These are phyloP conservation scores for Thamnaconus septentrionalis DNA, from an alignment of 2,113 vertebrate genomes.

Conservation along the genomic window DNA sequence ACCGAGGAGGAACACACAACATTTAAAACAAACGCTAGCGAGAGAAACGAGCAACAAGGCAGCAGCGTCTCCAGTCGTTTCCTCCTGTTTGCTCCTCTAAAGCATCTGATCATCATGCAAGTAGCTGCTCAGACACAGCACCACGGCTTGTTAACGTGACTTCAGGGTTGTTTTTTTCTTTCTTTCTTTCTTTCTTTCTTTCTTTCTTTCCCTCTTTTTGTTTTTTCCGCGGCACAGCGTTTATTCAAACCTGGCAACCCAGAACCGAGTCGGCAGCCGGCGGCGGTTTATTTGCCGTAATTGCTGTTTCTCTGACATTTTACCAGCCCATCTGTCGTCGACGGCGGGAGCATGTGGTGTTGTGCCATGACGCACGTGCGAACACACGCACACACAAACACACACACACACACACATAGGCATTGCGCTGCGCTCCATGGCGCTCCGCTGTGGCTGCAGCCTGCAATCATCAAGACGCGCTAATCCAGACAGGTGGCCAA, in stretches of 20 bases:
- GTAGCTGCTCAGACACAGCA: too few relatives aligned
- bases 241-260: conserved; percentile 36
- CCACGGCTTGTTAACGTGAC: too few relatives aligned
- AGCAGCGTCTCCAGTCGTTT: too few relatives aligned
- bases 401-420: conserved; percentile 10
- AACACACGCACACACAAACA: conserved; percentile 5
- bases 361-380: conserved; percentile 21
- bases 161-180: too few relatives aligned
- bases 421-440: background rate
- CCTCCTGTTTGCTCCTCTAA: too few relatives aligned
- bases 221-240: too few relatives aligned
- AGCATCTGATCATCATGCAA: too few relatives aligned
- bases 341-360: conserved; percentile 49
- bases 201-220: too few relatives aligned
- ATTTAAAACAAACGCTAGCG: too few relatives aligned
- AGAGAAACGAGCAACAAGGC: too few relatives aligned
- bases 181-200: too few relatives aligned
- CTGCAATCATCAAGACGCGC: conserved; percentile 3
- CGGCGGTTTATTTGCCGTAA: conserved; percentile 50
- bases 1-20: too few relatives aligned
- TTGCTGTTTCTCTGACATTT: conserved; percentile 58
- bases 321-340: conserved; percentile 60
- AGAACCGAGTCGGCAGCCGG: conserved; percentile 30
- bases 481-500: conserved; percentile 28
- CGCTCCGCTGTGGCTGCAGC: background rate